These are phyloP conservation scores for human (Homo sapiens) DNA, from an alignment of 2,113 vertebrate genomes.

Conservation along the genomic window DNA sequence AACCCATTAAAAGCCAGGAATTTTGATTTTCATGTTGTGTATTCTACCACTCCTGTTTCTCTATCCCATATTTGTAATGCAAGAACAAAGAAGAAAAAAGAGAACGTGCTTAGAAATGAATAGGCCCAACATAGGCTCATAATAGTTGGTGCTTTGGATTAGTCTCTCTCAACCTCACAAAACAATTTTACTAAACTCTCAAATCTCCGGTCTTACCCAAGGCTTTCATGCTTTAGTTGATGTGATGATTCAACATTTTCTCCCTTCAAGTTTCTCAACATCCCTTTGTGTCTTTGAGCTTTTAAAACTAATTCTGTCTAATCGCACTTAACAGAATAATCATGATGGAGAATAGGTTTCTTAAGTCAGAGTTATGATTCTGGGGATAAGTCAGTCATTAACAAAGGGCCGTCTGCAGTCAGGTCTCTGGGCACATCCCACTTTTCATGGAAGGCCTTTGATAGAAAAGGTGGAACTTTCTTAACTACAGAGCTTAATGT, in stretches of 20 bases:
- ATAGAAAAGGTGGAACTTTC: neutral
- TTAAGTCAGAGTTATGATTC: neutral
- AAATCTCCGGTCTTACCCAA: neutral
- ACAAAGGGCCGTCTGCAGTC: neutral
- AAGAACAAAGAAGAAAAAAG: neutral
- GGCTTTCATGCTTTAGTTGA: neutral
- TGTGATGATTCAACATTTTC: conserved; percentile 7
- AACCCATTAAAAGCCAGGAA: neutral
- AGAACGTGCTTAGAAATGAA: neutral
- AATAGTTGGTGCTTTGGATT: neutral
- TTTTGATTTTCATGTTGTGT: neutral
- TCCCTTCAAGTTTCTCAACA: neutral
- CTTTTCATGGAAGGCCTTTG: neutral
- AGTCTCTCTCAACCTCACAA: neutral
- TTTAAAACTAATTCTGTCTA: neutral
- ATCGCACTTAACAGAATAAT: neutral
- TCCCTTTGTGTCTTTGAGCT: neutral
- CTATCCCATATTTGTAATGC: neutral
- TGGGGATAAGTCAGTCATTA: neutral
- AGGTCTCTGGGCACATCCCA: neutral
- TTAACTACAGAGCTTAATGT: neutral
- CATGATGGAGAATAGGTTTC: neutral
- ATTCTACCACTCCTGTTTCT: neutral
- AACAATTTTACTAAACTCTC: neutral
- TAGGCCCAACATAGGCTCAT: neutral